These are phyloP conservation scores for Montipora sp. DNA, from an alignment of 64 coral and sea anemone genomes.

Conservation along the genomic window DNA sequence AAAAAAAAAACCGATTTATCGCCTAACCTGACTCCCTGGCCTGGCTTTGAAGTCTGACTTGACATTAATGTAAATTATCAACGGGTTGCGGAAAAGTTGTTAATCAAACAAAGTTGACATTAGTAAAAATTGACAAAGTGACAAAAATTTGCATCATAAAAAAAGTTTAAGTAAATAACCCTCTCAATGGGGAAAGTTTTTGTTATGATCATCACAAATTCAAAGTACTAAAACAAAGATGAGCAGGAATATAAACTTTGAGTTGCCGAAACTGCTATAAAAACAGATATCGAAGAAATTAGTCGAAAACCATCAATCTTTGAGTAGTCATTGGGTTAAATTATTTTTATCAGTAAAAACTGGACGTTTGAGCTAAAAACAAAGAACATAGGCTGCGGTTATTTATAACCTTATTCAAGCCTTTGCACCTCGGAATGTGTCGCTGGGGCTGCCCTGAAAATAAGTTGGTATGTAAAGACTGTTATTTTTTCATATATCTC, in stretches of 20 bases:
- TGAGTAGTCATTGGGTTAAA: neutral
- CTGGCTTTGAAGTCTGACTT: no score
- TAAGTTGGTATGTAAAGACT: neutral
- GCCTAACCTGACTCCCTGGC: no score
- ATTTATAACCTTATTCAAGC: neutral
- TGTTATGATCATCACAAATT: neutral
- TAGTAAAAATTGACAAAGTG: neutral
- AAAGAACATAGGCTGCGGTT: neutral
- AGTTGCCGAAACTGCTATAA: no score
- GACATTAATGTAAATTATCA: no score
- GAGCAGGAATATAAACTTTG: neutral
- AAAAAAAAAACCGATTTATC: no score
- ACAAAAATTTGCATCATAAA: slow-evolving; percentile 12
- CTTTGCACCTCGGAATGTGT: slow-evolving; percentile 1
- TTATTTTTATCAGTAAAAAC: neutral
- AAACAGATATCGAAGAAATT: neutral
- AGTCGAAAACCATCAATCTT: neutral
- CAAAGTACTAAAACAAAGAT: neutral
- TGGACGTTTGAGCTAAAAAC: neutral
- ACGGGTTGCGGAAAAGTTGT: no score
- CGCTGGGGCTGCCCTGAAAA: slow-evolving; percentile 48
- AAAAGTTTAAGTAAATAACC: neutral
- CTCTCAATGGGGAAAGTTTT: neutral
- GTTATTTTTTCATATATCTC: neutral
- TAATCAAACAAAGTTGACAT: neutral